phyloP scores from a whole-genome alignment of 1,140 invertebrate species.

The Cherax quadricarinatus region DNA sequence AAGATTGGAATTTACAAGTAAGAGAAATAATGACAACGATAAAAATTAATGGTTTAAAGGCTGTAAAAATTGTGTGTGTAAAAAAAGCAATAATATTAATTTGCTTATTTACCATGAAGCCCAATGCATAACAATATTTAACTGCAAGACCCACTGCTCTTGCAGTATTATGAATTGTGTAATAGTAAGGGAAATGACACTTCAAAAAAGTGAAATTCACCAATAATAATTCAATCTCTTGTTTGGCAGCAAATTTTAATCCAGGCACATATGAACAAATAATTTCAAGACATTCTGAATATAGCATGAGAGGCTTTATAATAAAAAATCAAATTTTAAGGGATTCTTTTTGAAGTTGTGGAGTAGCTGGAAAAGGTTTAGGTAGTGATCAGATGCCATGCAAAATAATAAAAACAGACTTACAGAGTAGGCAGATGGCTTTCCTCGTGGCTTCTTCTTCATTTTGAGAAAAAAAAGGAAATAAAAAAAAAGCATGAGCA shows the following conservation, averaged over 20 bases:
- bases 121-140: background rate
- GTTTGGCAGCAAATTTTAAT: background rate
- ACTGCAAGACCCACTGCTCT: background rate
- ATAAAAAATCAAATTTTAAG: background rate
- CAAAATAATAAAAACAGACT: slow-evolving; percentile 70
- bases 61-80: background rate
- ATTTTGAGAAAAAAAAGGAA: slow-evolving; percentile 33
- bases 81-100: background rate
- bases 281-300: no score
- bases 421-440: slow-evolving; percentile 73
- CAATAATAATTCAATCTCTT: background rate
- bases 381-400: background rate
- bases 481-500: slow-evolving; percentile 53
- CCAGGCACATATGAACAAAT: background rate
- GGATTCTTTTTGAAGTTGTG: background rate
- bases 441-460: slow-evolving; percentile 71
- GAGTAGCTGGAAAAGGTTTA: background rate
- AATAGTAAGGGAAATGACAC: background rate
- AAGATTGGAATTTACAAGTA: no score
- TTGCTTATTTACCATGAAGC: background rate
- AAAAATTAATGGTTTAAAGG: no score
- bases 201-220: background rate
- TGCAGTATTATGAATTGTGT: background rate
- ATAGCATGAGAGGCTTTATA: background rate
- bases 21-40: no score